Evolutionary conservation across 2,888 invertebrate genomes (phyloP).

Genomic region (Dorcus parallelipipedus): DNA sequence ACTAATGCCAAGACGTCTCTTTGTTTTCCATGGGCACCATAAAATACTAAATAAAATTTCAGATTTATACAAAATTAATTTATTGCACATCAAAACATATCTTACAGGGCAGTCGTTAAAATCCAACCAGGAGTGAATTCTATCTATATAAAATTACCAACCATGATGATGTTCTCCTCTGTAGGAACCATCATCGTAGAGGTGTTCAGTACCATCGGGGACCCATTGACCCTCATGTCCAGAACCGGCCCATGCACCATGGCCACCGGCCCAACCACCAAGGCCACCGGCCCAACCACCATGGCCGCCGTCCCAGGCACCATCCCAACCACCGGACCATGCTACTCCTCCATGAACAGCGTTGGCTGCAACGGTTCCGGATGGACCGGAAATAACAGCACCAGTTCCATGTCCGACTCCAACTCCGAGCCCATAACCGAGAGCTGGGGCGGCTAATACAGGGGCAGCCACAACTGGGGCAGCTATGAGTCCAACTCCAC

Average conservation of each 20-base stretch:
- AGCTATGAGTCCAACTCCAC: slow-evolving; percentile 15
- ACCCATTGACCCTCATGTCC: slow-evolving; percentile 33
- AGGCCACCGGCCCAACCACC: slow-evolving; percentile 1
- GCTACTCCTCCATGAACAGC: slow-evolving; percentile 6
- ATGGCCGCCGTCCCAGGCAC: neutral
- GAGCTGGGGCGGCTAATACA: neutral
- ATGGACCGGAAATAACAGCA: slow-evolving; percentile 14
- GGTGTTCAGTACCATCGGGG: slow-evolving; percentile 31
- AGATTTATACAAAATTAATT: no score
- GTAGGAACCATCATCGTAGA: slow-evolving; percentile 39
- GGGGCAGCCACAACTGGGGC: slow-evolving; percentile 7
- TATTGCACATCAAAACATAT: no score
- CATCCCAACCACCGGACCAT: slow-evolving; percentile 3
- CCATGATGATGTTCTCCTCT: slow-evolving; percentile 27
- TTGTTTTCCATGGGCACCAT: no score
- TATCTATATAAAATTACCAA: slow-evolving; percentile 1
- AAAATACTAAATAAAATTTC: no score
- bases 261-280: slow-evolving; percentile 8
- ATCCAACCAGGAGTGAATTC: neutral
- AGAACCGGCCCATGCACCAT: slow-evolving; percentile 25
- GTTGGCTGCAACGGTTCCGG: slow-evolving; percentile 10
- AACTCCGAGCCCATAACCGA: slow-evolving; percentile 9
- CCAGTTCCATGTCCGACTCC: slow-evolving; percentile 7
- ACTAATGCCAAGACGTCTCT: no score
- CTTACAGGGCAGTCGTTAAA: no score